Conservation (phyloP, 1,140 invertebrate genomes). For the Heliothis virescens region DNA sequence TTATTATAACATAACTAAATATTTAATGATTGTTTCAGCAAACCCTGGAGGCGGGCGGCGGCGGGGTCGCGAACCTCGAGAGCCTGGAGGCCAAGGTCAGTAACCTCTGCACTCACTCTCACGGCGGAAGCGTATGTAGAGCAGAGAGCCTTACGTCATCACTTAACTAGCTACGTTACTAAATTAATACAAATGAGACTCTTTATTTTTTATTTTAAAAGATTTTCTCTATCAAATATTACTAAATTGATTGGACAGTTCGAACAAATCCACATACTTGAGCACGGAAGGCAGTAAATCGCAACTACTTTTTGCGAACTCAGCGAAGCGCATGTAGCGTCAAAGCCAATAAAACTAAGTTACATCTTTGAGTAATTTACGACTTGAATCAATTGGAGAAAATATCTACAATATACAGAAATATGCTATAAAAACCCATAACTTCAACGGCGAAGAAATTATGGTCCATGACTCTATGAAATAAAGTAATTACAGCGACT, state of each 20-base stretch:
- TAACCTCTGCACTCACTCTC: conserved; percentile 42
- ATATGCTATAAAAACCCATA: neutral
- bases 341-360: neutral
- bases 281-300: too few species aligned
- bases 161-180: neutral
- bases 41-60: conserved; percentile 80
- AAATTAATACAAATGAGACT: too few species aligned
- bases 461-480: conserved; percentile 2
- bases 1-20: neutral
- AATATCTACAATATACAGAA: neutral
- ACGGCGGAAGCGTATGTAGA: neutral
- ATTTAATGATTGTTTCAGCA: conserved; percentile 75
- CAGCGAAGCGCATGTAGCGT: too few species aligned
- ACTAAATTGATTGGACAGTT: too few species aligned
- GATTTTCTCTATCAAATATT: too few species aligned
- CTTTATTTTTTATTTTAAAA: too few species aligned
- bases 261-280: too few species aligned
- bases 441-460: neutral
- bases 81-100: conserved; percentile 92
- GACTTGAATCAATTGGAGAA: neutral
- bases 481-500: conserved; percentile 5
- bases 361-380: neutral
- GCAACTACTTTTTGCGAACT: too few species aligned
- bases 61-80: conserved; percentile 87
- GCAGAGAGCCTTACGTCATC: neutral